Percentiles rank a stretch among this genome's conserved stretches.
These are phyloP conservation scores for Ameiurus melas DNA, from an alignment of 2,113 vertebrate genomes.

Conservation along the genomic window DNA sequence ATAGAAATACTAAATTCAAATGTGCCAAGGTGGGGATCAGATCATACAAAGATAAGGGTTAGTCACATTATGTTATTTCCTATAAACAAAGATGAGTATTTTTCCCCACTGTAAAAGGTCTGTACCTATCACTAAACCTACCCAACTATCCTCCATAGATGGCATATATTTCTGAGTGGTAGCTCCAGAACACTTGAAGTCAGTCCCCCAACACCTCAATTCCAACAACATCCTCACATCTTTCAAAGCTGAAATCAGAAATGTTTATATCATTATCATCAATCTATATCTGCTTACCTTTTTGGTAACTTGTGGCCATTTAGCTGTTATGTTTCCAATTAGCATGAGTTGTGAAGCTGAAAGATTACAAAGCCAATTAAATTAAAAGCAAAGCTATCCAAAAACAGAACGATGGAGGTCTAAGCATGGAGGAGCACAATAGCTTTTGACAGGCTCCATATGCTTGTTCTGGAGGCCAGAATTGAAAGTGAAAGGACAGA, in stretches of 20 bases:
- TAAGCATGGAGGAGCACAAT: constrained; percentile 62
- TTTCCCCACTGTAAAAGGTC: not conserved
- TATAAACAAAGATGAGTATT: not conserved
- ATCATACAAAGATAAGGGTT: not conserved
- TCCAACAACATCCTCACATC: not conserved
- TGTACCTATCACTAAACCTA: not conserved
- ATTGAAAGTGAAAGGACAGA: constrained; percentile 72
- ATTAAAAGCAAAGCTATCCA: constrained; percentile 20
- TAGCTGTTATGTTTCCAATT: constrained; percentile 16
- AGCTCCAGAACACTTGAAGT: not conserved
- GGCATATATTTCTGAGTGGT: not conserved
- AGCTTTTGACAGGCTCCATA: constrained; percentile 67
- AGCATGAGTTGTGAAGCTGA: not conserved
- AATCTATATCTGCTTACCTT: not conserved
- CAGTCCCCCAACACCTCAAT: not conserved
- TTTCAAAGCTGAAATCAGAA: not conserved
- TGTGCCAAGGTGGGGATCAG: not conserved
- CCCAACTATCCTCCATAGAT: not conserved
- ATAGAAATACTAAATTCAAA: not conserved
- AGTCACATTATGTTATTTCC: not conserved
- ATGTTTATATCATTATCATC: not conserved
- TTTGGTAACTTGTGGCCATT: not conserved
- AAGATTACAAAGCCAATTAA: constrained; percentile 42
- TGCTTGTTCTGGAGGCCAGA: constrained; percentile 59
- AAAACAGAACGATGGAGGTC: constrained; percentile 40